phyloP scores from a whole-genome alignment of 1,140 invertebrate genomes.

The Pemphigus obesinymphae region DNA sequence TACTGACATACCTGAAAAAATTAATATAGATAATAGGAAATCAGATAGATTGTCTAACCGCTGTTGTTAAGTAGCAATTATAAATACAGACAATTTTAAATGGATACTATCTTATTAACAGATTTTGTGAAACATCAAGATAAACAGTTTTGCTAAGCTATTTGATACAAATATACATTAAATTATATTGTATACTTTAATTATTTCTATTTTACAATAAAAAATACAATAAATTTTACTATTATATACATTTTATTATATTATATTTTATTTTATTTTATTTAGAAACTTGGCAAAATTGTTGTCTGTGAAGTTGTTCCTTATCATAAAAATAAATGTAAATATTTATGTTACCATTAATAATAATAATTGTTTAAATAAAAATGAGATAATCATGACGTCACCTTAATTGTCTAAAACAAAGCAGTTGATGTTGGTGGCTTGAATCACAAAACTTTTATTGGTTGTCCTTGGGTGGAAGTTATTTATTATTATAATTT shows the following conservation, averaged over 20 bases:
- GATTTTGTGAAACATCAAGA: conserved; percentile 23
- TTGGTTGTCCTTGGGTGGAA: conserved; percentile 27
- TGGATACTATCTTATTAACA: conserved; percentile 22
- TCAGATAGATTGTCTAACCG: conserved; percentile 44
- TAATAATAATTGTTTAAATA: conserved; percentile 37
- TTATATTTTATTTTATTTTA: background rate
- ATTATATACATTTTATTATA: background rate
- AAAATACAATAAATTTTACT: background rate
- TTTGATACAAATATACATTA: background rate
- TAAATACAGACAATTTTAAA: conserved; percentile 34
- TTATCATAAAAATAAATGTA: conserved; percentile 38
- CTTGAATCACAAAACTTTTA: conserved; percentile 10
- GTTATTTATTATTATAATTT: conserved; percentile 17
- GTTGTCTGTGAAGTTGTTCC: conserved; percentile 31
- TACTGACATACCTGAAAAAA: conserved; percentile 62
- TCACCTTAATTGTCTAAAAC: conserved; percentile 11
- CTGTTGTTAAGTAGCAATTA: conserved; percentile 44
- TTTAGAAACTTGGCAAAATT: conserved; percentile 11
- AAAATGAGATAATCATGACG: conserved; percentile 33
- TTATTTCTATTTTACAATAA: too few species aligned
- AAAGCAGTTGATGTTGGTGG: conserved; percentile 12
- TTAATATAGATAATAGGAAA: conserved; percentile 52
- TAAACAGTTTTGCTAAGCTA: conserved; percentile 5
- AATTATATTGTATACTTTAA: background rate
- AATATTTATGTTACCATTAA: conserved; percentile 43